Evolutionary conservation across 2,113 vertebrate genomes (phyloP).

Genomic region (Syngnathus typhle): DNA sequence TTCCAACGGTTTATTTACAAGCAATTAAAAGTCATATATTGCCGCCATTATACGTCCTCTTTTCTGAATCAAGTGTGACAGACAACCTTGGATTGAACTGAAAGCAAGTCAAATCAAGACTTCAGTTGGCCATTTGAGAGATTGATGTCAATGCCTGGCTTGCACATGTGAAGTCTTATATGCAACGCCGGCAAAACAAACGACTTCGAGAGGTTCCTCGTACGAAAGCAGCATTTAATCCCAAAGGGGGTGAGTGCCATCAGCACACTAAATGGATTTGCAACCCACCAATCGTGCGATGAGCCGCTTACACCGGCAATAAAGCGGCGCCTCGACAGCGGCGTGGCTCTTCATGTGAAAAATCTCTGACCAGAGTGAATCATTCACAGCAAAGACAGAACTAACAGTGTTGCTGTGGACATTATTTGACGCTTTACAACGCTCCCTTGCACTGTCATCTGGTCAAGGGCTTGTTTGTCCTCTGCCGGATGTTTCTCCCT

Average conservation of each 20-base stretch:
- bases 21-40: too few species aligned
- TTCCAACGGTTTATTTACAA: too few species aligned
- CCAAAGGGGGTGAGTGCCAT: conserved; percentile 49
- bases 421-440: neutral
- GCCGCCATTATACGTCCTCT: too few species aligned
- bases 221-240: conserved; percentile 20
- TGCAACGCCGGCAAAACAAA: conserved; percentile 18
- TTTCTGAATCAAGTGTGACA: too few species aligned
- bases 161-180: conserved; percentile 12
- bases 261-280: conserved; percentile 68
- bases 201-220: conserved; percentile 31
- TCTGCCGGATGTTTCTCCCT: conserved; percentile 3
- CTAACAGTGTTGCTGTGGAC: conserved; percentile 1
- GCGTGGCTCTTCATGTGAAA: conserved; percentile 28
- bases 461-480: conserved; percentile 36
- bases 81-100: too few species aligned
- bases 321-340: conserved; percentile 36
- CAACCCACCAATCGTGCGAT: conserved; percentile 64
- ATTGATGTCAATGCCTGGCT: conserved; percentile 17
- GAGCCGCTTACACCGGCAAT: conserved; percentile 63
- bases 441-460: conserved; percentile 9
- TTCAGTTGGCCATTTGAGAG: too few species aligned
- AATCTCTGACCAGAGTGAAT: conserved; percentile 19
- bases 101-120: too few species aligned
- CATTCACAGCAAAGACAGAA: conserved; percentile 11